Evolutionary conservation across 2,797 vertebrate genomes (phyloP).

Genomic region (Tapera naevia): DNA sequence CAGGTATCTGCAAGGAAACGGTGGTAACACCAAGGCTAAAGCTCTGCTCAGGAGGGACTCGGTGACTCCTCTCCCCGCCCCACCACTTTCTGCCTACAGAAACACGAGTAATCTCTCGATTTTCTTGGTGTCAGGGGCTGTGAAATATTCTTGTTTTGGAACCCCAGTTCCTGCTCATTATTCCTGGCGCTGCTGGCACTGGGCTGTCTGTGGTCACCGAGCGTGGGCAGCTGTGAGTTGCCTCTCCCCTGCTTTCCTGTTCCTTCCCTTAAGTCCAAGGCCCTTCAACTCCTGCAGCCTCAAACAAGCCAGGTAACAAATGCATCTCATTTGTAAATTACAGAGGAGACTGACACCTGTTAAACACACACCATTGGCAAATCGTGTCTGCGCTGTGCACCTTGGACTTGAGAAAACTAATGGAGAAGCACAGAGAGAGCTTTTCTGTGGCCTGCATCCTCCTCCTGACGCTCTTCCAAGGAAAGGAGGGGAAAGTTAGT

Average conservation of each 20-base stretch:
- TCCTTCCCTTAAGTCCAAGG: not conserved
- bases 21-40: not conserved
- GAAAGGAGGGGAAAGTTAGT: not conserved
- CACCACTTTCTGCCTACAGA: not conserved
- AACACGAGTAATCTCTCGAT: fast-evolving
- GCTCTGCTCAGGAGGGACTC: not conserved
- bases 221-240: not conserved
- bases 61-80: not conserved
- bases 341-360: not conserved
- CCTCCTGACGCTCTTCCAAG: not conserved
- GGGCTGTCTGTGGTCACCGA: not conserved
- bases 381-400: fast-evolving
- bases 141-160: not conserved
- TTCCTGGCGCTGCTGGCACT: not conserved
- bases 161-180: fast-evolving
- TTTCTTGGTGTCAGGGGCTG: not conserved
- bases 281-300: not conserved
- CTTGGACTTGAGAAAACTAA: not conserved
- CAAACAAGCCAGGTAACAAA: not conserved
- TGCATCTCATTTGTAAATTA: not conserved
- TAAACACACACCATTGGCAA: not conserved
- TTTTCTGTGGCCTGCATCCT: not conserved
- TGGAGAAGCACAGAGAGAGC: not conserved
- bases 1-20: not conserved
- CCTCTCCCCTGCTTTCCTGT: not conserved